Evolutionary conservation across 2,797 vertebrate genomes (phyloP), one percentile per base, ranked within the genome.

Genomic region (Odontamblyopus rebecca): DNA sequence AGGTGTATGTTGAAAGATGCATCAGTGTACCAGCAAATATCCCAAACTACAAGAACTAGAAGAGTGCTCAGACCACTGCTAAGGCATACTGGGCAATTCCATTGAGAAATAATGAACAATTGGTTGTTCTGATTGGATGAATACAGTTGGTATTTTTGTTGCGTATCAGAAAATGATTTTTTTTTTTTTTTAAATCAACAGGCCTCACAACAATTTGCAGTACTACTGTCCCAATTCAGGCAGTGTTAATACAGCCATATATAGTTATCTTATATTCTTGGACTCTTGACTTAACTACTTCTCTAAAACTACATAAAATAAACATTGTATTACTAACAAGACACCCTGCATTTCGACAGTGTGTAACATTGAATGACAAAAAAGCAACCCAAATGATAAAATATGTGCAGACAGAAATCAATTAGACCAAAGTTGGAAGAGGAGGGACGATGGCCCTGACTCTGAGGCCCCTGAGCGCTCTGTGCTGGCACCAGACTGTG

Each of bases 1-100:
- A 62, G 60, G 32, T 61, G 59, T n/a, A 62, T n/a, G 60, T 35
- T 61, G 60, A 61, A 61, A 35, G 32, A 62, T 62, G 61, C 23
- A 38, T 65, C 62, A 64, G 23, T 13, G 41, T 26, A n/a, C 19
- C 38, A 65, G 29, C 27, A 18, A 7, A 30, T 1, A 60, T 29
- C 26, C 5, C 26, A 60, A 60, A 60, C 27, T 60, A 4, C 15
- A 57, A 57, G 9, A 57, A 26, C 3, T 11, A 1, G 35, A 38
- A 16, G 27, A 15, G 57, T 30, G 57, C 13, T 60, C 57, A 29
- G 1, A 57, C 57, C 57, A 30, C 27, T 60, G 27, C 8, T 2
- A 23, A 26, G 23, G 23, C 23, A 12, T 12, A n/a, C 51, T 53
- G 51, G 16, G 44, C 13, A 4, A 16, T 48, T 15, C 12, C 13